phyloP scores from a whole-genome alignment of 2,113 vertebrate genomes.

The Poeciliopsis turrubarensis region DNA sequence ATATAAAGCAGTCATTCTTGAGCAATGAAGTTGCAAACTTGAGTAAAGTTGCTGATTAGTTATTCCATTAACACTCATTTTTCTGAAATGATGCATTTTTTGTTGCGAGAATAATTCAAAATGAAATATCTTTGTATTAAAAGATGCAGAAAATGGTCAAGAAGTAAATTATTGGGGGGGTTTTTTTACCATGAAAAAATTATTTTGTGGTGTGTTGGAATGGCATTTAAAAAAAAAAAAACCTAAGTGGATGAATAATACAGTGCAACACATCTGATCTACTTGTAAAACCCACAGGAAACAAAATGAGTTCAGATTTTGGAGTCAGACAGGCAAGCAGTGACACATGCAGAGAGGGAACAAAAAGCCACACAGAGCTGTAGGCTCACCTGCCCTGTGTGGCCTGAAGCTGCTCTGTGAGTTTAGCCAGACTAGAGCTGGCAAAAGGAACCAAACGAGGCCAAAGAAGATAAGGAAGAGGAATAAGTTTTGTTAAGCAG shows the following conservation, averaged over 20 bases:
- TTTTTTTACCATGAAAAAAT: neutral
- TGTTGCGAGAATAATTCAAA: too few species aligned
- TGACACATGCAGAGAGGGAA: conserved; percentile 29
- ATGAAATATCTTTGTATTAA: neutral
- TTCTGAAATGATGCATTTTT: too few species aligned
- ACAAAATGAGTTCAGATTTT: neutral
- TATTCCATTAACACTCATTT: too few species aligned
- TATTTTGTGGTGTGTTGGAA: neutral
- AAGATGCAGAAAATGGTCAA: neutral
- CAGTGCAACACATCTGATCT: neutral
- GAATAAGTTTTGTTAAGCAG: conserved; percentile 16
- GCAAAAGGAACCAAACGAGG: conserved; percentile 39
- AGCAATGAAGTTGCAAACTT: too few species aligned
- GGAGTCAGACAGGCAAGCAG: neutral
- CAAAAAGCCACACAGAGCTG: conserved; percentile 55
- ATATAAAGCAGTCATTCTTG: neutral
- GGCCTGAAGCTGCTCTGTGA: conserved; percentile 83
- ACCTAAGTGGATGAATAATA: neutral
- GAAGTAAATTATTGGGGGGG: neutral
- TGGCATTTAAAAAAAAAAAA: neutral
- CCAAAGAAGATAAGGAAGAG: conserved; percentile 5
- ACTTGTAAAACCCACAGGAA: neutral
- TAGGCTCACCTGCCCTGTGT: conserved; percentile 81
- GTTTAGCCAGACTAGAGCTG: conserved; percentile 81
- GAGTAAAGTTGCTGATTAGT: too few species aligned